Conservation (phyloP, 2,113 vertebrate species). For the Megaleporinus macrocephalus region DNA sequence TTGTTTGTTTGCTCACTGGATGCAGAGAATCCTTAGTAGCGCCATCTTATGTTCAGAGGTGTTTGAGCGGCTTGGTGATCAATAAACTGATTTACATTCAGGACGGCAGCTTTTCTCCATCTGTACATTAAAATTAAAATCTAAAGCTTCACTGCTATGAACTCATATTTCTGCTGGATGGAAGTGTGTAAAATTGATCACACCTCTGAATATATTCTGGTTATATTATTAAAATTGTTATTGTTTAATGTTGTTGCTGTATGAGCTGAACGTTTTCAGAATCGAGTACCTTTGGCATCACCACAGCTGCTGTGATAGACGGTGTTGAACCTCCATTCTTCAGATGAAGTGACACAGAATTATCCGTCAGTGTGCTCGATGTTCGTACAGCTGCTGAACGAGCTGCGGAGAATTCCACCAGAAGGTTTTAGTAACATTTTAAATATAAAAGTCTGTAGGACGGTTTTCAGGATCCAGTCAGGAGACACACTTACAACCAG, state of each 20-base stretch:
- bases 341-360: not conserved
- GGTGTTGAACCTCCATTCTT: not conserved
- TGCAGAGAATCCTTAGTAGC: not conserved
- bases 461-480: too few relatives aligned
- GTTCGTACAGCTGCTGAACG: conserved; percentile 76
- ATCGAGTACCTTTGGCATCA: not conserved
- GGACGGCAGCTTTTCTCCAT: too few relatives aligned
- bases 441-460: too few relatives aligned
- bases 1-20: not conserved
- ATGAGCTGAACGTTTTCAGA: not conserved
- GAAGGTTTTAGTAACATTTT: conserved; percentile 67
- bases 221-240: not conserved
- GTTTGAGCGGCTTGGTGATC: too few relatives aligned
- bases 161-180: not conserved
- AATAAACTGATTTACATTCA: too few relatives aligned
- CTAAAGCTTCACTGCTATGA: too few relatives aligned
- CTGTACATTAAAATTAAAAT: too few relatives aligned
- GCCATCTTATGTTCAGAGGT: not conserved
- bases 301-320: not conserved
- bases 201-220: conserved; percentile 1
- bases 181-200: not conserved
- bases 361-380: conserved; percentile 75
- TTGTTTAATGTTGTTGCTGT: not conserved
- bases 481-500: too few relatives aligned
- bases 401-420: conserved; percentile 80